phyloP scores from a whole-genome alignment of 2,888 invertebrate genomes.

The Thymelicus lineola region DNA sequence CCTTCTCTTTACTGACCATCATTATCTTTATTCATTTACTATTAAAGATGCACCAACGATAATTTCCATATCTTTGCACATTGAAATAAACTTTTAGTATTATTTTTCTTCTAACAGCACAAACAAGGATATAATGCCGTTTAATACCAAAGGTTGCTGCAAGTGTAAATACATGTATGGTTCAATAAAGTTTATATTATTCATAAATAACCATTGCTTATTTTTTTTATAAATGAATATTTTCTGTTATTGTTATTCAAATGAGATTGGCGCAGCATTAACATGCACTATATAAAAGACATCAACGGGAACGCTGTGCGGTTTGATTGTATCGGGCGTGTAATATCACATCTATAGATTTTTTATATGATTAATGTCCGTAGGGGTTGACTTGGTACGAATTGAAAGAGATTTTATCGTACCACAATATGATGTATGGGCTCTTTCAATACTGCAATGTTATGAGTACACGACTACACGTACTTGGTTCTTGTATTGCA shows the following conservation, averaged over 20 bases:
- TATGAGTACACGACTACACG: background rate
- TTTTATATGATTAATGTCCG: slow-evolving; percentile 1
- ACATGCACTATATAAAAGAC: slow-evolving; percentile 56
- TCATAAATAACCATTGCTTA: no score
- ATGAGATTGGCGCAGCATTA: background rate
- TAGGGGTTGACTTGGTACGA: background rate
- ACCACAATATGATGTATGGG: slow-evolving; percentile 51
- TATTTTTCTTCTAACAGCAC: no score
- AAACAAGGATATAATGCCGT: no score
- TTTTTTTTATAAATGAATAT: background rate
- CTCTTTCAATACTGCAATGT: slow-evolving; percentile 44
- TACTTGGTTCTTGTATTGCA: no score
- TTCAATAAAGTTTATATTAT: no score
- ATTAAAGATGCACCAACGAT: no score
- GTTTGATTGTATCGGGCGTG: slow-evolving; percentile 9
- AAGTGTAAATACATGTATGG: no score
- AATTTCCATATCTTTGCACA: no score
- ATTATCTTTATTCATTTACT: no score
- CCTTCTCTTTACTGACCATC: no score
- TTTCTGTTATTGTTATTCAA: background rate
- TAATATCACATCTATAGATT: slow-evolving; percentile 5
- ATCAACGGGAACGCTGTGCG: slow-evolving; percentile 58
- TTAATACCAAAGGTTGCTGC: no score
- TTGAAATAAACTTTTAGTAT: no score
- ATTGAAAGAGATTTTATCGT: slow-evolving; percentile 8